phyloP scores from a whole-genome alignment of 1,140 invertebrate genomes.

The Lethrus apterus region DNA sequence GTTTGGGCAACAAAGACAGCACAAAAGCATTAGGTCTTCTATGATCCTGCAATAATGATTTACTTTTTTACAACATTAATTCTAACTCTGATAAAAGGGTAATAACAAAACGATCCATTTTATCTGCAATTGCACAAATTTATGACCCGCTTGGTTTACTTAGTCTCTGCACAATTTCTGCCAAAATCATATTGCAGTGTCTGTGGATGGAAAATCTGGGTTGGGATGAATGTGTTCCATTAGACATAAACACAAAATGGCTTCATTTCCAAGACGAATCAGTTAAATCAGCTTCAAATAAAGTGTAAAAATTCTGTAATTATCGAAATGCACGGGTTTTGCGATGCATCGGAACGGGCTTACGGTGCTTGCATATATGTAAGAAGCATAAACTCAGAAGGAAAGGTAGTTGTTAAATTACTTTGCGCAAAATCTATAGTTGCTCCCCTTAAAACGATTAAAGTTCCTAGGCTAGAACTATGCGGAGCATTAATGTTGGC shows the following conservation, averaged over 20 bases:
- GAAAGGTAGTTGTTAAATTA: constrained; percentile 9
- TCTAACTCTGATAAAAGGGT: no score
- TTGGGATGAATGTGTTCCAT: no score
- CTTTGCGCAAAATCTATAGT: constrained; percentile 23
- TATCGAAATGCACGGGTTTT: constrained; percentile 33
- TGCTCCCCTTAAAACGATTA: constrained; percentile 23
- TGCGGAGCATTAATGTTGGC: constrained; percentile 31
- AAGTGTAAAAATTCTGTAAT: not conserved
- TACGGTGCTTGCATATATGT: constrained; percentile 29
- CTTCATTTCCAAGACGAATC: no score
- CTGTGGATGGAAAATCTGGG: no score
- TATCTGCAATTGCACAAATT: no score
- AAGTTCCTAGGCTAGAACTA: constrained; percentile 26
- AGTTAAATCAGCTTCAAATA: no score
- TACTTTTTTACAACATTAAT: constrained; percentile 22
- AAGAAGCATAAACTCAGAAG: constrained; percentile 21
- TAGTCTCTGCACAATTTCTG: no score
- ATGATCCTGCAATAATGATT: constrained; percentile 5
- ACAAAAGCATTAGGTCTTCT: constrained; percentile 13
- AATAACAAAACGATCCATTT: no score
- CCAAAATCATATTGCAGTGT: no score
- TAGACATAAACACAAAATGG: no score
- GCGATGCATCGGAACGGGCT: constrained; percentile 29
- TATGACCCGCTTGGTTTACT: constrained; percentile 38
- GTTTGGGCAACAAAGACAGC: not conserved